Evolutionary conservation across 1,140 invertebrate species (phyloP), one percentile per base, ranked within the genome.

Genomic region (Atopsyche davidsoni): DNA sequence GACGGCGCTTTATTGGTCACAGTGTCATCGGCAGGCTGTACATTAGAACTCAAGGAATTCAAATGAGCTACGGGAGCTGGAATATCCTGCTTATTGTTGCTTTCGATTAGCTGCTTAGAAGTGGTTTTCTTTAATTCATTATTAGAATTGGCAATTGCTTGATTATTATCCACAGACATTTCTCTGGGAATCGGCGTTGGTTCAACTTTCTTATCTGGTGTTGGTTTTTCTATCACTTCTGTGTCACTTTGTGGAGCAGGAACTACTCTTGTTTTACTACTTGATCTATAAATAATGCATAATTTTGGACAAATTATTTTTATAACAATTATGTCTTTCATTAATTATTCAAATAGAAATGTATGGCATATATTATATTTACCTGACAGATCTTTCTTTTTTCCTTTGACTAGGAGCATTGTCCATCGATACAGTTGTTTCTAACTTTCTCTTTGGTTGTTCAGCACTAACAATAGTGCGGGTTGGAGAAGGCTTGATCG

Each of bases 381-480:
- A 74, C 68, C 68, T 74, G 42, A 71, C 67, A 2, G 72, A 66
- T 2, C 72, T 61, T 47, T 83, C 80, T 64, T 81, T 82, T 59
- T 79, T 79, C 49, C 79, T 76, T 31, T 74, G 70, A 25, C 72
- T 68, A 1, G 63, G 59, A 1, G 68, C 66, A 56, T 72, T 71
- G 45, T 83, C 81, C 49, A 76, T 81, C 43, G 83, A 86, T 38
- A 82, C 76, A 10, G 82, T 82, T 6, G 77, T 75, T 62, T 86
- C 82, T 14, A 86, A 63, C 64, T 85, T 86, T 34, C 83, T 72
- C 62, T 86, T 86, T 7, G 79, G 74, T 17, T 78, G 75, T 0
- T 64, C 64, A 1, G 64, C 65, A 6, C 64, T 46, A 50, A 74
- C 76, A 6, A 79, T 74, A 23, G 76, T 79, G 45, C 77, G 68